Conservation (phyloP, 2,797 vertebrate species). For the Falco columbarius region DNA sequence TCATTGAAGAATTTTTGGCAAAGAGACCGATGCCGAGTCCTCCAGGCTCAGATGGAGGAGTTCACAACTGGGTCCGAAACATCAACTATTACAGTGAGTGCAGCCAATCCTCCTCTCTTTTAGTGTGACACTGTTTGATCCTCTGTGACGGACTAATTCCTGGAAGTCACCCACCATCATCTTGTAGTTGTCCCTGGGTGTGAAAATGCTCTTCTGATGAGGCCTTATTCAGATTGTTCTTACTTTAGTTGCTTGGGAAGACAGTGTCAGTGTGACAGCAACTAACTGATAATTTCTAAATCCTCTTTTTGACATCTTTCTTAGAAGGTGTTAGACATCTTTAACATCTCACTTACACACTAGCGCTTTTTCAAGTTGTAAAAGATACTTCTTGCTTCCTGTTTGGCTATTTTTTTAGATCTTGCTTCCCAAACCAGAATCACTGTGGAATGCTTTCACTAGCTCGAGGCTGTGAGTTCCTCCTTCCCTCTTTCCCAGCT, state of each 20-base stretch:
- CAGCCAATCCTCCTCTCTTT: background rate
- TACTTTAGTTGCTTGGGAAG: background rate
- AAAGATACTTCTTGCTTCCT: background rate
- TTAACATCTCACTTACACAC: background rate
- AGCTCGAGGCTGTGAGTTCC: background rate
- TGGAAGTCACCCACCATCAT: background rate
- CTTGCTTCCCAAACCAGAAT: background rate
- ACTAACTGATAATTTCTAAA: background rate
- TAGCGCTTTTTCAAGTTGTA: background rate
- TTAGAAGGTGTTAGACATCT: background rate
- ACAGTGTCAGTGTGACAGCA: background rate
- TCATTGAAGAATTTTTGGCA: slow-evolving; percentile 95
- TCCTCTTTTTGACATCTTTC: background rate
- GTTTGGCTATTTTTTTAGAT: background rate
- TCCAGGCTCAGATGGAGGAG: slow-evolving; percentile 78
- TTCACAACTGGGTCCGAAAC: slow-evolving; percentile 92
- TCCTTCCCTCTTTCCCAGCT: background rate
- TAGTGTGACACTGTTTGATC: background rate
- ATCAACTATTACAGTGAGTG: slow-evolving; percentile 96
- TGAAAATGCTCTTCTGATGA: background rate
- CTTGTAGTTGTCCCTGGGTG: background rate
- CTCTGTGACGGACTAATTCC: background rate
- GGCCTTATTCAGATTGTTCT: background rate
- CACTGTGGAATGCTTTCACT: background rate
- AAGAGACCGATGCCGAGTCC: slow-evolving; percentile 85